Evolutionary conservation across 2,888 invertebrate genomes (phyloP).

Genomic region (Lasioglossum leucozonium): DNA sequence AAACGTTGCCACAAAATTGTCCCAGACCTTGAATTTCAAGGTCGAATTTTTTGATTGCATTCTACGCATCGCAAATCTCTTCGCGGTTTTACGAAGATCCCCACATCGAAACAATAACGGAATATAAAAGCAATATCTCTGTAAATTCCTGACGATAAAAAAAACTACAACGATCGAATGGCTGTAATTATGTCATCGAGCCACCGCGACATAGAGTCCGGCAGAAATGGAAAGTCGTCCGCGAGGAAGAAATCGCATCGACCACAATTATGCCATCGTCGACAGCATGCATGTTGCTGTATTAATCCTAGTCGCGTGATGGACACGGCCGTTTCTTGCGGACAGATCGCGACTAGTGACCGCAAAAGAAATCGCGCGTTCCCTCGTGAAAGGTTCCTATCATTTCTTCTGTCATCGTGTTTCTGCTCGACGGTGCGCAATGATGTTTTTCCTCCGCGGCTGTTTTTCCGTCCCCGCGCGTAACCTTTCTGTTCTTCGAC

Average conservation of each 20-base stretch:
- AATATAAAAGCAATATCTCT: background rate
- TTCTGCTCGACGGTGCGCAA: background rate
- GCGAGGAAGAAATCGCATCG: slow-evolving; percentile 32
- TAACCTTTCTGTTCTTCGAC: background rate
- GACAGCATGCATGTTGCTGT: slow-evolving; percentile 51
- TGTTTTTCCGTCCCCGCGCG: background rate
- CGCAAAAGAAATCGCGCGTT: slow-evolving; percentile 34
- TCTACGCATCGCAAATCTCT: background rate
- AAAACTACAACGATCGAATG: background rate
- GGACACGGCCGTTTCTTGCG: slow-evolving; percentile 30
- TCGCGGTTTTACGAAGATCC: background rate
- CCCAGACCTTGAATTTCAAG: too few species aligned
- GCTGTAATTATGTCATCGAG: slow-evolving; percentile 15
- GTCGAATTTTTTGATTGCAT: too few species aligned
- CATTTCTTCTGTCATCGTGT: slow-evolving; percentile 12
- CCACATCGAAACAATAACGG: background rate
- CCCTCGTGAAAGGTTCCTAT: background rate
- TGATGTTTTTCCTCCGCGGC: background rate
- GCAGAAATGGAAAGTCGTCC: slow-evolving; percentile 54
- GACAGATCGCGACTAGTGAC: slow-evolving; percentile 32
- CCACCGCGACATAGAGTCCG: background rate
- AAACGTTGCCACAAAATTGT: too few species aligned
- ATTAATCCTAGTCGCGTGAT: slow-evolving; percentile 60
- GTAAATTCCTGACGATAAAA: background rate
- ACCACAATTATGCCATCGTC: slow-evolving; percentile 49